These are phyloP conservation scores for Dioctria rufipes DNA, from an alignment of 2,888 invertebrate genomes.

Conservation along the genomic window DNA sequence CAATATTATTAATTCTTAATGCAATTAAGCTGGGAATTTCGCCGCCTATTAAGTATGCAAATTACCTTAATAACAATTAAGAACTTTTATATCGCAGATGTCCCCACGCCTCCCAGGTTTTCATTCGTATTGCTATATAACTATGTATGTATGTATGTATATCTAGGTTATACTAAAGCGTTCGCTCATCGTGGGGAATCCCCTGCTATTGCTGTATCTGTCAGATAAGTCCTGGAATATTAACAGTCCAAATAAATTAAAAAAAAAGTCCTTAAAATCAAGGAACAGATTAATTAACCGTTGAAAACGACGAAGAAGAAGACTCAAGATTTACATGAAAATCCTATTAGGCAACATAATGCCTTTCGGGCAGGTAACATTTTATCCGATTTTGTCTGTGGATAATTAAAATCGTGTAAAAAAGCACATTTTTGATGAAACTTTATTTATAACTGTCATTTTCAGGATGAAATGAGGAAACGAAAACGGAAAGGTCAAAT, in stretches of 20 bases:
- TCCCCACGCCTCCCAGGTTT: not conserved
- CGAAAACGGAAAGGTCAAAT: too few relatives aligned
- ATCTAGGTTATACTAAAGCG: too few relatives aligned
- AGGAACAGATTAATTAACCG: conserved; percentile 29
- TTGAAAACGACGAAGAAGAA: conserved; percentile 11
- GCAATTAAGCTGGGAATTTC: conserved; percentile 12
- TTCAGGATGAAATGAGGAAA: too few relatives aligned
- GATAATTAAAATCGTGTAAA: conserved; percentile 26
- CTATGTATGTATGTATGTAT: too few relatives aligned
- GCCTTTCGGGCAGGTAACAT: conserved; percentile 18
- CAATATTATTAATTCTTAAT: conserved; percentile 32
- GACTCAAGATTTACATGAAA: conserved; percentile 22
- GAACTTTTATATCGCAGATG: conserved; percentile 17
- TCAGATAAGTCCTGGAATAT: conserved; percentile 13
- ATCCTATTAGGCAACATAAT: conserved; percentile 22
- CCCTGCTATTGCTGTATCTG: not conserved
- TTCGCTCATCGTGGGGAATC: not conserved
- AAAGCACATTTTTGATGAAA: not conserved
- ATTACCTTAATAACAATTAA: conserved; percentile 28
- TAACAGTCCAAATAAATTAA: conserved; percentile 23
- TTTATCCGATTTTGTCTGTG: conserved; percentile 14
- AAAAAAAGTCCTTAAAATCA: conserved; percentile 23
- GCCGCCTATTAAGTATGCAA: conserved; percentile 28
- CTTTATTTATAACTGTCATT: too few relatives aligned
- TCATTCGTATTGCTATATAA: too few relatives aligned